phyloP scores from a whole-genome alignment of 2,113 vertebrate species.

The Xyrauchen texanus region DNA sequence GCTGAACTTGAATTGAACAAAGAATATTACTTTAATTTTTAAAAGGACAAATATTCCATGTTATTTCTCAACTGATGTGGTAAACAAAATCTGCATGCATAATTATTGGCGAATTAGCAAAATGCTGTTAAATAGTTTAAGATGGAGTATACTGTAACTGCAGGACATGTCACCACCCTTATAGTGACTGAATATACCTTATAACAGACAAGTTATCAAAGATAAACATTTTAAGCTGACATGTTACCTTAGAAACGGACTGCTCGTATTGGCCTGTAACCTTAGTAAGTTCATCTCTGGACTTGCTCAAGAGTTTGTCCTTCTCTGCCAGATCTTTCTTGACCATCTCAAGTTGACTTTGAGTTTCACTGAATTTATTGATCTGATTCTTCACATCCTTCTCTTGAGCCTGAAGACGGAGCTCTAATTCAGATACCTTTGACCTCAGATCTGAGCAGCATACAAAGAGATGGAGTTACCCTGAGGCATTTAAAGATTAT shows the following conservation, averaged over 20 bases:
- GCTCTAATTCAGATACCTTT: conserved; percentile 79
- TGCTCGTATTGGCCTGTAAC: conserved; percentile 75
- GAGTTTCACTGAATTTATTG: conserved; percentile 79
- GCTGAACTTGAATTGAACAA: too few species aligned
- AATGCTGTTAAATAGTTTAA: too few species aligned
- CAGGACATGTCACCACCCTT: too few species aligned
- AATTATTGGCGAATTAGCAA: too few species aligned
- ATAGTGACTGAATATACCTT: too few species aligned
- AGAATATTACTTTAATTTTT: too few species aligned
- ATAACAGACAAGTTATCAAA: too few species aligned
- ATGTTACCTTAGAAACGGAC: conserved; percentile 75
- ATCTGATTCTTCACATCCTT: conserved; percentile 76
- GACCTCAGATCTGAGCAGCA: conserved; percentile 76
- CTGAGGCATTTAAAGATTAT: too few species aligned
- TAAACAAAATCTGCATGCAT: too few species aligned
- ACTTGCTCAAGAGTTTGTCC: conserved; percentile 79
- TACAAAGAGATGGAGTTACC: not conserved
- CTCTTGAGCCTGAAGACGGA: conserved; percentile 79
- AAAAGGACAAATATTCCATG: too few species aligned
- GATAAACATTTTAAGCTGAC: not conserved
- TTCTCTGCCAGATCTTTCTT: conserved; percentile 80
- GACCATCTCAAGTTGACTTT: conserved; percentile 78
- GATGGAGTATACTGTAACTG: too few species aligned
- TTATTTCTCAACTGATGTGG: too few species aligned
- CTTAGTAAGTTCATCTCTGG: conserved; percentile 78